Percentiles rank a stretch among this genome's conserved stretches.
Evolutionary conservation across 2,888 invertebrate genomes (phyloP).

Genomic region (Leptopilina drosophilae): DNA sequence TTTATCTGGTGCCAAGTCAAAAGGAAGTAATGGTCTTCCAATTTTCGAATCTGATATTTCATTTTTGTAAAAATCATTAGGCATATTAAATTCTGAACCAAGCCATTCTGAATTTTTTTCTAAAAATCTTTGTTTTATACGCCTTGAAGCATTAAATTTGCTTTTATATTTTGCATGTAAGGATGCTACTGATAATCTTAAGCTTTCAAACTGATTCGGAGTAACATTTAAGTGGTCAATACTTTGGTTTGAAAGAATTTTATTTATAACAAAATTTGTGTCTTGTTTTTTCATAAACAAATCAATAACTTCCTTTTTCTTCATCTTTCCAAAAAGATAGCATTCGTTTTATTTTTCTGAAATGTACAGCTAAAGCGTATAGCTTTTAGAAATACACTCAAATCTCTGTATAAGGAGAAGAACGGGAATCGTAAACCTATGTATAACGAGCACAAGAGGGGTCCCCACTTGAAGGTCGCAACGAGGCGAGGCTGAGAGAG

Average conservation of each 20-base stretch:
- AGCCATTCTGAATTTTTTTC: constrained; percentile 3
- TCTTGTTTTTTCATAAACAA: neutral
- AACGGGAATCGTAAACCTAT: neutral
- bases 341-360: neutral
- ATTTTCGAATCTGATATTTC: neutral
- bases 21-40: constrained; percentile 4
- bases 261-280: too few species aligned
- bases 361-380: neutral
- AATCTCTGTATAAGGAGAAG: neutral
- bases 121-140: neutral
- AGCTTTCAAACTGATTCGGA: neutral
- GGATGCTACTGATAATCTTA: constrained; percentile 3
- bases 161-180: neutral
- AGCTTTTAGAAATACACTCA: neutral
- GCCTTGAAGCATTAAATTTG: constrained; percentile 7
- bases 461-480: too few species aligned
- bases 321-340: neutral
- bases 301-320: constrained; percentile 1
- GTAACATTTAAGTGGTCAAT: neutral
- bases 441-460: neutral
- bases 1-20: neutral
- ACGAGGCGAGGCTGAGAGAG: too few species aligned
- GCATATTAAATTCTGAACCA: neutral
- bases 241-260: too few species aligned
- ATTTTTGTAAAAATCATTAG: neutral